Evolutionary conservation across 1,140 invertebrate species (phyloP), one percentile per base, ranked within the genome.

Genomic region (Anoplophora glabripennis): DNA sequence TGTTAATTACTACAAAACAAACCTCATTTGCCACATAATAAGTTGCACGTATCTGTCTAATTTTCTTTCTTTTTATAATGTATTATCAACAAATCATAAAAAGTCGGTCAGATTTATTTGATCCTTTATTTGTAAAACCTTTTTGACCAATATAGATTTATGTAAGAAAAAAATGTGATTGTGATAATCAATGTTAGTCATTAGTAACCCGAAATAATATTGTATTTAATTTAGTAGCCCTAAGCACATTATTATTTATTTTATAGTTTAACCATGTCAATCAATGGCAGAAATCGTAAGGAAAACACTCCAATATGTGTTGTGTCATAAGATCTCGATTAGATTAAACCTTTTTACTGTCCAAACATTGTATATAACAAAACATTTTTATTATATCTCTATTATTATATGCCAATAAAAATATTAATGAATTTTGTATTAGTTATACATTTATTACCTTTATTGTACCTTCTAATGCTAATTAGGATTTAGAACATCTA

Each of bases 271-370:
- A 44, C 53, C 54, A 48, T 63, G 61, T 59, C 61, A 63, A 52
- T 48, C 33, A 54, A 49, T 64, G 61, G 46, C 58, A 60, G 56
- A 60, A 57, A 55, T 59, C 57, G 62, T 64, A 64, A 64, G 62
- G 62, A 57, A 60, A 64, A 64, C 62, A 64, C 62, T 64, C 62
- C 62, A 64, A 64, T 64, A 59, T 49, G 61, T 64, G 62, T 57
- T 44, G 52, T 59, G 12, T 14, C 35, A 14, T 51, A 33, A 37
- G 36, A 57, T 51, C 55, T 57, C 46, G 18, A 57, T 51, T 34
- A 49, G 35, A 45, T 44, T 46, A 17, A 28, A 55, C 21, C 51
- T 55, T 45, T 46, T 46, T 46, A 55, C 44, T 55, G 17, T 46
- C 38, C 36, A 34, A 55, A 35, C 36, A 45, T 46, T 55, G 44